phyloP scores from a whole-genome alignment of 2,797 vertebrate genomes.

The Denticeps clupeoides region DNA sequence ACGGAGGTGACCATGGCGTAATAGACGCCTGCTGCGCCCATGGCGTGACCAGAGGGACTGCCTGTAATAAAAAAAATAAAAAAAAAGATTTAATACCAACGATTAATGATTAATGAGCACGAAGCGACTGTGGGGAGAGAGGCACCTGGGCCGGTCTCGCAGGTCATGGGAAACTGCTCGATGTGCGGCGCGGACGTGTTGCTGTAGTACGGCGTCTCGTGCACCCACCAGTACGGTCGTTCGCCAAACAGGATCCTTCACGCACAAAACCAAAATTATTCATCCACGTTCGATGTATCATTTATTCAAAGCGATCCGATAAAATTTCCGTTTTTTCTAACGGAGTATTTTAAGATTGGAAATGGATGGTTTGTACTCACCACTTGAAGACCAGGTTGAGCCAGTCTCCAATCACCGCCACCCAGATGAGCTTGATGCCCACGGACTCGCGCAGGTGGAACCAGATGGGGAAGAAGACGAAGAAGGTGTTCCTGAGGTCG shows the following conservation, averaged over 20 bases:
- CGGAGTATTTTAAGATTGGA: neutral
- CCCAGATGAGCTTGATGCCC: slow-evolving; percentile 84
- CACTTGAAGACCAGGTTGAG: slow-evolving; percentile 93
- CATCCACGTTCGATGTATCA: too few relatives aligned
- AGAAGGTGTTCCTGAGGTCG: slow-evolving; percentile 84
- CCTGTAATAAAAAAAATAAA: slow-evolving; percentile 47
- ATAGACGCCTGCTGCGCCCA: slow-evolving; percentile 86
- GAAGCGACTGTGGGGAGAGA: neutral
- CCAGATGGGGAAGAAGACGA: slow-evolving; percentile 85
- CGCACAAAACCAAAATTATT: too few relatives aligned
- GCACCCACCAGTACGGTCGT: slow-evolving; percentile 95
- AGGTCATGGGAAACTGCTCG: slow-evolving; percentile 87
- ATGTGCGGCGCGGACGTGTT: slow-evolving; percentile 55
- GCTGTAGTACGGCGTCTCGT: slow-evolving; percentile 73
- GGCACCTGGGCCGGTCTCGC: slow-evolving; percentile 89
- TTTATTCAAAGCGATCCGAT: too few relatives aligned
- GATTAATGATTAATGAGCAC: too few relatives aligned
- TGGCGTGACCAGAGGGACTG: slow-evolving; percentile 90
- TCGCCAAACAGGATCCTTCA: slow-evolving; percentile 87
- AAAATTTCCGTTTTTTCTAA: too few relatives aligned
- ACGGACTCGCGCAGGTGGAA: slow-evolving; percentile 72
- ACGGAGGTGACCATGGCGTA: slow-evolving; percentile 79
- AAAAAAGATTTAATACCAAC: neutral
- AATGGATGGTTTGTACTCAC: slow-evolving; percentile 62
- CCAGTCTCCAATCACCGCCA: slow-evolving; percentile 89